phyloP scores from a whole-genome alignment of 2,113 vertebrate genomes.

The Oncorhynchus nerka region DNA sequence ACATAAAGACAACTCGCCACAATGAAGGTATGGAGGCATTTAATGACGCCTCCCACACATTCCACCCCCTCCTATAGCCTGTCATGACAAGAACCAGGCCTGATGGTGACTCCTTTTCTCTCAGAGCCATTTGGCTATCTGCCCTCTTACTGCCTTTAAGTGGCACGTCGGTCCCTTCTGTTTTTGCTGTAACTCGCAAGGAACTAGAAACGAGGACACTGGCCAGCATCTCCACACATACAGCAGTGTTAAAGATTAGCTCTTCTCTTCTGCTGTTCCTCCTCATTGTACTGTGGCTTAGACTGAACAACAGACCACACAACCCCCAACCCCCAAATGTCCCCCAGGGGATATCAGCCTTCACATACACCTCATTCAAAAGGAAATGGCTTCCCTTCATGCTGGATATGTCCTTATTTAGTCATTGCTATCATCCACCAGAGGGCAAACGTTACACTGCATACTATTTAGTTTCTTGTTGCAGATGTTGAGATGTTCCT shows the following conservation, averaged over 20 bases:
- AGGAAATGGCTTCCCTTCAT: neutral
- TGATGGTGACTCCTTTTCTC: neutral
- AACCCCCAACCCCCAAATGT: neutral
- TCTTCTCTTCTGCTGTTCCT: neutral
- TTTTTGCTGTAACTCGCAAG: neutral
- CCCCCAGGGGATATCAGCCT: neutral
- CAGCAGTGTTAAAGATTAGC: neutral
- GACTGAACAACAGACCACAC: neutral
- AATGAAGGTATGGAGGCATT: neutral
- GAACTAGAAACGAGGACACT: slow-evolving; percentile 1
- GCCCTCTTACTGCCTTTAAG: neutral
- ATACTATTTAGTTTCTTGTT: neutral
- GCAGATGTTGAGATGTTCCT: neutral
- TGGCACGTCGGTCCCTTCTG: neutral
- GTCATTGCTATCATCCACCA: neutral
- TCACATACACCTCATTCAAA: neutral
- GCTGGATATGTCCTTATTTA: neutral
- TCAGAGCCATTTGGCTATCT: neutral
- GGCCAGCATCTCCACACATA: neutral
- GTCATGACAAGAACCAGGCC: neutral
- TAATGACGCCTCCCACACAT: neutral
- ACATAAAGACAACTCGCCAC: neutral
- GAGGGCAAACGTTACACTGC: neutral
- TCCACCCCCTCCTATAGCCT: neutral
- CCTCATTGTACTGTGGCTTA: slow-evolving; percentile 14